phyloP scores from a whole-genome alignment of 2,797 vertebrate species.

The Poecilia wingei region DNA sequence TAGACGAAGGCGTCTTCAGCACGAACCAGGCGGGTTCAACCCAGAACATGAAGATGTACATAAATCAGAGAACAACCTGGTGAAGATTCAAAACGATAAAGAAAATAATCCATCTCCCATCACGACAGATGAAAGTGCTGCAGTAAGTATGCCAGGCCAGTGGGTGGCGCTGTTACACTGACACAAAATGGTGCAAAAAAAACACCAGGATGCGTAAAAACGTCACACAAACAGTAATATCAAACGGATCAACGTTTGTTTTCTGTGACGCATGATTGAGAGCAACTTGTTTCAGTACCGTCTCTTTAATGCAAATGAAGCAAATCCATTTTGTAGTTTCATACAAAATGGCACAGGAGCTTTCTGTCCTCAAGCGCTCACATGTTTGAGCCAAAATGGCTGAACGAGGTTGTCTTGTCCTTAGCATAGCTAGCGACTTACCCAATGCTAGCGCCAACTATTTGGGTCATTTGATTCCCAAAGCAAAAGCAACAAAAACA shows the following conservation, averaged over 20 bases:
- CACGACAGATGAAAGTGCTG: no score
- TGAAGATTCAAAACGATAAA: no score
- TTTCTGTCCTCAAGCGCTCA: not conserved
- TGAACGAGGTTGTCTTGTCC: no score
- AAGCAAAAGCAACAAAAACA: not conserved
- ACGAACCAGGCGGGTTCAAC: conserved; percentile 41
- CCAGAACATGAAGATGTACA: not conserved
- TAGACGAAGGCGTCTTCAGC: conserved; percentile 29
- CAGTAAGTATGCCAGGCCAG: no score
- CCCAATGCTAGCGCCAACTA: not conserved
- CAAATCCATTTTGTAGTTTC: not conserved
- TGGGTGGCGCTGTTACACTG: no score
- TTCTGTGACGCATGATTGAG: not conserved
- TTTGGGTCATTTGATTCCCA: not conserved
- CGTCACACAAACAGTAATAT: no score
- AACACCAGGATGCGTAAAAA: no score
- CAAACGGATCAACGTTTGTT: no score
- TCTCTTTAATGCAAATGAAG: not conserved
- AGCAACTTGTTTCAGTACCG: not conserved
- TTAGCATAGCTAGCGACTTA: not conserved
- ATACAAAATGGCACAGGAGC: not conserved
- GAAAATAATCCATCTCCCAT: no score
- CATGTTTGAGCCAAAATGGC: no score
- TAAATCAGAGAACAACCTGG: no score
- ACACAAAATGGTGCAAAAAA: no score